These are phyloP conservation scores for Cheilinus undulatus DNA, from an alignment of 2,113 vertebrate genomes.

Conservation along the genomic window DNA sequence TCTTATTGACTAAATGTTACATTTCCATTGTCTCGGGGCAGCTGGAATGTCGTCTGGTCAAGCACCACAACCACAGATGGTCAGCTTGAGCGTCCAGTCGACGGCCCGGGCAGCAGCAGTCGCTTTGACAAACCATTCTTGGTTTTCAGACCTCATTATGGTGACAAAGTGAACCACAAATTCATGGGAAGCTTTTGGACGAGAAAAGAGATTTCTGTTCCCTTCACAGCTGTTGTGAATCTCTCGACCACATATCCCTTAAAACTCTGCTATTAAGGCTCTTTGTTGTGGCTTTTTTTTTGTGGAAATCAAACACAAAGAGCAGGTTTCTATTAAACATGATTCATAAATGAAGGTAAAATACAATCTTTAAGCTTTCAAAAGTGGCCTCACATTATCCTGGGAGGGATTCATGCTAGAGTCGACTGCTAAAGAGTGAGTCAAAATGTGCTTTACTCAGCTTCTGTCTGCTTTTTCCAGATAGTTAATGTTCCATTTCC, in stretches of 20 bases:
- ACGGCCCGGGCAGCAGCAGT: not conserved
- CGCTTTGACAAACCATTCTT: slow-evolving; percentile 39
- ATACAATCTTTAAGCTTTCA: slow-evolving; percentile 7
- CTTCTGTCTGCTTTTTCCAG: slow-evolving; percentile 53
- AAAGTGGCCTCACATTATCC: slow-evolving; percentile 13
- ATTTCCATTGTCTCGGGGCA: not conserved
- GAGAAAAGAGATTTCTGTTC: slow-evolving; percentile 24
- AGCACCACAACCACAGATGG: slow-evolving; percentile 4
- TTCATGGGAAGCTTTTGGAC: slow-evolving; percentile 29
- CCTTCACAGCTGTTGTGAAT: slow-evolving; percentile 38
- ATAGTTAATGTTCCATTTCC: slow-evolving; percentile 67
- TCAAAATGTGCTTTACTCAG: slow-evolving; percentile 57
- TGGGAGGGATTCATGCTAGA: slow-evolving; percentile 15
- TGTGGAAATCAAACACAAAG: slow-evolving; percentile 20
- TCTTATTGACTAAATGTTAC: not conserved
- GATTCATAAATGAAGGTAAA: slow-evolving; percentile 13
- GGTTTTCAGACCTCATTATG: slow-evolving; percentile 46
- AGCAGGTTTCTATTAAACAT: slow-evolving; percentile 28
- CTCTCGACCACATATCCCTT: slow-evolving; percentile 23
- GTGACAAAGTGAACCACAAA: slow-evolving; percentile 29
- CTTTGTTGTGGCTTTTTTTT: slow-evolving; percentile 10
- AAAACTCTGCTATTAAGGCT: slow-evolving; percentile 6
- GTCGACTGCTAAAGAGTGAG: slow-evolving; percentile 25
- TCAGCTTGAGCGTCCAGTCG: slow-evolving; percentile 1
- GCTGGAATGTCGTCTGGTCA: slow-evolving; percentile 13